These are phyloP conservation scores for Ophiothrix spiculata DNA, from an alignment of 35 echinoderm and acorn worm genomes.

Conservation along the genomic window DNA sequence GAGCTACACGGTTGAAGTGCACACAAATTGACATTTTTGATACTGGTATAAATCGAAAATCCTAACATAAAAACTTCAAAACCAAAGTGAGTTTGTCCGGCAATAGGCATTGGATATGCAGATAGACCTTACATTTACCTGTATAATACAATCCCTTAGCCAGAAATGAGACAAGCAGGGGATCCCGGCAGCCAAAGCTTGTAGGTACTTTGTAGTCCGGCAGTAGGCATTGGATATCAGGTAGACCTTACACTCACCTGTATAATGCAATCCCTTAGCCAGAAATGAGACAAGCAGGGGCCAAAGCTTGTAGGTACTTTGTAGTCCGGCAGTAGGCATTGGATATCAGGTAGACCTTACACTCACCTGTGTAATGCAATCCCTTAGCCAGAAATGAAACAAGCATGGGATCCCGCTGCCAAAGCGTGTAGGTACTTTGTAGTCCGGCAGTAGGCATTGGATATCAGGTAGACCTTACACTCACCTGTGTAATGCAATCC, in stretches of 20 bases:
- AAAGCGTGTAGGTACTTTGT: constrained; percentile 87
- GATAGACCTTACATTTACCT: neutral
- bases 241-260: no score
- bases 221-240: no score
- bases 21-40: no score
- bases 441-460: constrained; percentile 79
- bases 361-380: constrained; percentile 60
- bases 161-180: no score
- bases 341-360: constrained; percentile 62
- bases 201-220: no score
- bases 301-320: constrained; percentile 84
- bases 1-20: no score
- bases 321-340: constrained; percentile 84
- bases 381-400: constrained; percentile 75
- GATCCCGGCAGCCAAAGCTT: no score
- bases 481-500: constrained; percentile 62
- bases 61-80: no score
- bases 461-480: constrained; percentile 60
- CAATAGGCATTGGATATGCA: no score
- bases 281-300: constrained; percentile 81
- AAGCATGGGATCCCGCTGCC: constrained; percentile 71
- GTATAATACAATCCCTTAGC: no score
- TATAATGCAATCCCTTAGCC: constrained; percentile 73
- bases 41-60: no score
- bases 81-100: no score